Evolutionary conservation across 2,113 vertebrate genomes (phyloP), one percentile per base, ranked within the genome.

Genomic region (Tonatia bakeri): DNA sequence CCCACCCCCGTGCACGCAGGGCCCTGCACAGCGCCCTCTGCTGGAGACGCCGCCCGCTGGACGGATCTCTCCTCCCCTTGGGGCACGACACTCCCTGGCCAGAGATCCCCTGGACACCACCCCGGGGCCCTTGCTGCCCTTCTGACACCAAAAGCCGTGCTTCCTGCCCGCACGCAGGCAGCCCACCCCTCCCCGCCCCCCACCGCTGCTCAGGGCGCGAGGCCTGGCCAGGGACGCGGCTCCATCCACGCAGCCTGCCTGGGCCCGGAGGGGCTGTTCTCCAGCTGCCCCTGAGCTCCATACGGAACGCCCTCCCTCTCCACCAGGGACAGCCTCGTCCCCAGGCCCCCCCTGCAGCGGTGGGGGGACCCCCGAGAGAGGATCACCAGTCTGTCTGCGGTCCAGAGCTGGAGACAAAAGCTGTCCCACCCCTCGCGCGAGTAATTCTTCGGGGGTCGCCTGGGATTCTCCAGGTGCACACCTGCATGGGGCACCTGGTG

Each of bases 1-100:
- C 1, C 0, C 9, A 24, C 19, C 20, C 0, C 0, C 9, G 0
- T 20, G 16, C 12, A 22, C 1, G 0, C 59, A 22, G 56, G 61
- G 26, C 73, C 43, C 16, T 0, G 26, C 59, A 7, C 16, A 28
- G 77, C 16, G 50, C 67, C 87, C 86, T 38, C 88, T 65, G 75
- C 67, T 50, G 64, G 84, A 69, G 16, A 9, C 20, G 56, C 24
- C 4, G 26, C n/a, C 7, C 3, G 31, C 47, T 4, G 61, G 65
- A 13, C 33, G 0, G 1, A 13, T 0, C 5, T 36, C 22, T 7
- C 8, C 11, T 14, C 8, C 26, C 22, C 0, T 36, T 3, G 1
- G 38, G 11, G 17, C 38, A 22, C 47, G 50, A 22, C 36, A 1
- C 16, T 38, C 20, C 31, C 40, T n/a, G 17, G 43, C 22, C 52